These are phyloP conservation scores for Peromyscus maniculatus DNA, from an alignment of 2,113 vertebrate genomes.

Conservation along the genomic window DNA sequence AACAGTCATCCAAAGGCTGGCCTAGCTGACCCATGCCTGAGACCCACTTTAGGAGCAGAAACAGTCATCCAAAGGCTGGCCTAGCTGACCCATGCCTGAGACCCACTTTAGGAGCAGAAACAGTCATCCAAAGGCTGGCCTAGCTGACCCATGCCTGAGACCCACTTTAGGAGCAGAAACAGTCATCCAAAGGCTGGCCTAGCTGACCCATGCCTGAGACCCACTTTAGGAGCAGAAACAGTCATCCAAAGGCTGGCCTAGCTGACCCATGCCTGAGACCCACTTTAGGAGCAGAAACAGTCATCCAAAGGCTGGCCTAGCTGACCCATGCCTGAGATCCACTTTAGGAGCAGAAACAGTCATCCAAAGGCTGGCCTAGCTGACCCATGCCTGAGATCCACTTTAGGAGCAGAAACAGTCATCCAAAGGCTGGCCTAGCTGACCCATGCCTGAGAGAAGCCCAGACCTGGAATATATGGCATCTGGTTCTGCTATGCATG, in stretches of 20 bases:
- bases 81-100: no score
- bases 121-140: no score
- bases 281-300: conserved; percentile 24
- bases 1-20: no score
- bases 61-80: no score
- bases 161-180: no score
- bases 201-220: no score
- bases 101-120: no score
- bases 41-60: no score
- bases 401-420: conserved; percentile 26
- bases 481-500: neutral
- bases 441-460: conserved; percentile 18
- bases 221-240: conserved; percentile 26
- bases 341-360: conserved; percentile 32
- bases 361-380: neutral
- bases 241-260: conserved; percentile 1
- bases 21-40: no score
- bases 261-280: conserved; percentile 14
- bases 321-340: conserved; percentile 17
- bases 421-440: neutral
- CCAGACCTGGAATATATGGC: neutral
- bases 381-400: conserved; percentile 23
- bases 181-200: no score
- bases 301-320: neutral
- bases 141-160: no score